phyloP scores from a whole-genome alignment of 2,888 invertebrate species.

The Cephus nigrinus region DNA sequence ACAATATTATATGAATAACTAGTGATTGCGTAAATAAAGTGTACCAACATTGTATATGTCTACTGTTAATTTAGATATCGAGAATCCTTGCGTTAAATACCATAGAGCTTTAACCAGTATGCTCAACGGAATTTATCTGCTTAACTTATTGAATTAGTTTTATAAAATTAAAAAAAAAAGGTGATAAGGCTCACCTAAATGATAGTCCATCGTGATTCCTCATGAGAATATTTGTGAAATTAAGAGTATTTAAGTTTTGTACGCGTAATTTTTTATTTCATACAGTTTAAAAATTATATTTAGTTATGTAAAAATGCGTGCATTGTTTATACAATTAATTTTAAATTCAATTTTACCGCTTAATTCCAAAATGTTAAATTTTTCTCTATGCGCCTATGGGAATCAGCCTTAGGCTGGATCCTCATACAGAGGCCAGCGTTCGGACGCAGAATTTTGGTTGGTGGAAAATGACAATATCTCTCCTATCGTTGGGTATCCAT shows the following conservation, averaged over 20 bases:
- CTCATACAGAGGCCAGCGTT: no score
- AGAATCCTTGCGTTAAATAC: background rate
- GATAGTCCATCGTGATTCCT: background rate
- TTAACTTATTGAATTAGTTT: background rate
- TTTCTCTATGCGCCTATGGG: background rate
- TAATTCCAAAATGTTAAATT: background rate
- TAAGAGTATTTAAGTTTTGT: background rate
- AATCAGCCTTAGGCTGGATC: no score
- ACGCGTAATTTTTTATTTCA: background rate
- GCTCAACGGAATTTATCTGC: background rate
- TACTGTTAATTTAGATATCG: background rate
- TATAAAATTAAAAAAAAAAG: background rate
- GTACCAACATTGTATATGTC: constrained; percentile 61
- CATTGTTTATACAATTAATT: background rate
- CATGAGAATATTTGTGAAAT: background rate
- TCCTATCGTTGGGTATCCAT: no score
- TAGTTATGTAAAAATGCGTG: no score
- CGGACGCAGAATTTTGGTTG: no score
- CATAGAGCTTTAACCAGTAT: background rate
- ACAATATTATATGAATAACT: constrained; percentile 62
- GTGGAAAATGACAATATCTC: no score
- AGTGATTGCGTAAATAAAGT: constrained; percentile 60
- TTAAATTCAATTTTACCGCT: background rate
- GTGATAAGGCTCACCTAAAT: background rate
- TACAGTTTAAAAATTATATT: background rate